phyloP scores from a whole-genome alignment of 2,113 vertebrate species.

The Antechinus stuartii region DNA sequence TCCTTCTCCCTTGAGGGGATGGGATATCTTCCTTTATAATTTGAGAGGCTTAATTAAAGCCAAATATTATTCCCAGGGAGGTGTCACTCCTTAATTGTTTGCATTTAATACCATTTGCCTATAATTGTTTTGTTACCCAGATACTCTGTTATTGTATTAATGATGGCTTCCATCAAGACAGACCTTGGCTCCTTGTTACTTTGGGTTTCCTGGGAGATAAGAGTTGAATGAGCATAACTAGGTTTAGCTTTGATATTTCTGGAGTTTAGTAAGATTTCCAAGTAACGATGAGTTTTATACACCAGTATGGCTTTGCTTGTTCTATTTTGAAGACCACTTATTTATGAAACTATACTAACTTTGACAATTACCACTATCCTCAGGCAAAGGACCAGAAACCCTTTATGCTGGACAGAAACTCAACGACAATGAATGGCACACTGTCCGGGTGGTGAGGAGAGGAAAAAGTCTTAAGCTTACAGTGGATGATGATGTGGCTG shows the following conservation, averaged over 20 bases:
- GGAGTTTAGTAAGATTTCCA: rapidly evolving
- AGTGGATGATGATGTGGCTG: slow-evolving; percentile 96
- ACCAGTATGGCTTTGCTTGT: slow-evolving; percentile 83
- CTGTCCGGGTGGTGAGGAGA: slow-evolving; percentile 93
- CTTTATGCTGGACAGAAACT: slow-evolving; percentile 98
- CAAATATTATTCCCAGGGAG: not conserved
- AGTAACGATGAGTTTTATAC: slow-evolving; percentile 16
- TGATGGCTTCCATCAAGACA: not conserved
- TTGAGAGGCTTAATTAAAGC: not conserved
- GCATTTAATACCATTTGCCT: not conserved
- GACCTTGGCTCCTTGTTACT: not conserved
- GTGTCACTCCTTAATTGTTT: not conserved
- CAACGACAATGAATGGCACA: slow-evolving; percentile 98
- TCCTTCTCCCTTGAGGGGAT: not conserved
- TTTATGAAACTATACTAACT: slow-evolving; percentile 71
- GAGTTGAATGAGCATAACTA: not conserved
- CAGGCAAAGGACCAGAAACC: slow-evolving; percentile 98
- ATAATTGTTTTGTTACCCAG: not conserved
- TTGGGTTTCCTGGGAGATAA: not conserved
- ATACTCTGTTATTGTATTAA: not conserved
- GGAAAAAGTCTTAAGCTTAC: slow-evolving; percentile 95
- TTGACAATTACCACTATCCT: slow-evolving; percentile 70
- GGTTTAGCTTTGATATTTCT: not conserved
- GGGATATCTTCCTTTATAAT: not conserved
- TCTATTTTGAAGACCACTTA: not conserved